Evolutionary conservation across 2,113 vertebrate species (phyloP), one percentile per base, ranked within the genome.

Genomic region (Notarius quadriscutis): DNA sequence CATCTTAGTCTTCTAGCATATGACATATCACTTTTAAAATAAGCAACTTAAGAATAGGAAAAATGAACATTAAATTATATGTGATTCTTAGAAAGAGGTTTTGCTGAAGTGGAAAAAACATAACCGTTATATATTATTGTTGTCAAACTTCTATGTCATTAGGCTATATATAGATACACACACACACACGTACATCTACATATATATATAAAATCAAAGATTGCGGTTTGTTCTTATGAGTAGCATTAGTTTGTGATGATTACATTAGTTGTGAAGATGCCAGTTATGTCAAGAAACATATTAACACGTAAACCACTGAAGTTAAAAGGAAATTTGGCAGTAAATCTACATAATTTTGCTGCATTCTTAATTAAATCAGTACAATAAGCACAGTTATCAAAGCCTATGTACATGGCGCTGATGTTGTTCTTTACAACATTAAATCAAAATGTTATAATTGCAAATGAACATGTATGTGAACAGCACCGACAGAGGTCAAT

Each of bases 311-410:
- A 1, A 4, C 18, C 8, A 50, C 41, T 25, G 20, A 75, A 22
- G 41, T 50, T 75, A 50, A 80, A 81, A 81, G 12, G 11, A 71
- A 53, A 84, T 84, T 34, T 84, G 55, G 63, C 5, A 48, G 30
- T 20, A 27, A 82, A 62, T 25, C 41, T 50, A 74, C 41, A 74
- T 22, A 69, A 9, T 20, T 22, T 48, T 48, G 34, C 9, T 69
- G 5, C 12, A 48, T 72, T 48, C 10, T 25, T 51, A 48, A 34
- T 72, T n/a, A 25, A 48, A 62, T 15, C 15, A 82, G 7, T 34
- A 9, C 22, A 48, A 51, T 6, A 65, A 65, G 18, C 41, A 51
- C 15, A 27, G 1, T 60, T 81, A 81, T 82, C 5, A 30, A 65
- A 65, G 7, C 81, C n/a, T 30, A 65, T 83, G 57, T 63, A 41